Conservation (phyloP, 2,888 invertebrate genomes). For the Perdita meconis region DNA sequence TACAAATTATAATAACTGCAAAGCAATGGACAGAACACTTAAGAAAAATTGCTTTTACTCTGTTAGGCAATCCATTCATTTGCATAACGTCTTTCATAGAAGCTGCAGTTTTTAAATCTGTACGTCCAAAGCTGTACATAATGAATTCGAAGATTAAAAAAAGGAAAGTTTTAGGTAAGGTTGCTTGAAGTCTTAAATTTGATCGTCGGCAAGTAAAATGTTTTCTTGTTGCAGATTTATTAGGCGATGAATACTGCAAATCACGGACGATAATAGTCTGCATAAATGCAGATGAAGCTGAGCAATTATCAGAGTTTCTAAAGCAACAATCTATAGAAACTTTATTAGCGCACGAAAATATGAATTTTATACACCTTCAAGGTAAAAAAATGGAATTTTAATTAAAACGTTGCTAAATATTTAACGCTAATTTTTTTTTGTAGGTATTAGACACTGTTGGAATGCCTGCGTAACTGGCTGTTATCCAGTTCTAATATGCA, state of each 20-base stretch:
- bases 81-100: slow-evolving; percentile 91
- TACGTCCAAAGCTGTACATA: slow-evolving; percentile 84
- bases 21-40: slow-evolving; percentile 88
- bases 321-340: slow-evolving; percentile 68
- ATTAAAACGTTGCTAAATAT: neutral
- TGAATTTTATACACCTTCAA: slow-evolving; percentile 69
- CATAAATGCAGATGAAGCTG: slow-evolving; percentile 83
- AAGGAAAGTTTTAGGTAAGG: slow-evolving; percentile 81
- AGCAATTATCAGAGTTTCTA: slow-evolving; percentile 85
- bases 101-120: slow-evolving; percentile 89
- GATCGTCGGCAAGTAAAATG: neutral
- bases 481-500: slow-evolving; percentile 87
- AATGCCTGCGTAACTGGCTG: slow-evolving; percentile 83
- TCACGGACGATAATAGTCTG: slow-evolving; percentile 88
- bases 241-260: slow-evolving; percentile 84
- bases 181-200: slow-evolving; percentile 1
- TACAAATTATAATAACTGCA: slow-evolving; percentile 87
- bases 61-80: slow-evolving; percentile 87
- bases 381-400: slow-evolving; percentile 51
- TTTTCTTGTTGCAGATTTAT: slow-evolving; percentile 80
- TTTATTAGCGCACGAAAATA: slow-evolving; percentile 78
- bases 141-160: slow-evolving; percentile 84
- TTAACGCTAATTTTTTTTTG: slow-evolving; percentile 16
- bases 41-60: slow-evolving; percentile 85
- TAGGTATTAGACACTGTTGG: slow-evolving; percentile 83